Evolutionary conservation across 2,113 vertebrate genomes (phyloP), one percentile per base, ranked within the genome.

Genomic region (Penelope pileata): DNA sequence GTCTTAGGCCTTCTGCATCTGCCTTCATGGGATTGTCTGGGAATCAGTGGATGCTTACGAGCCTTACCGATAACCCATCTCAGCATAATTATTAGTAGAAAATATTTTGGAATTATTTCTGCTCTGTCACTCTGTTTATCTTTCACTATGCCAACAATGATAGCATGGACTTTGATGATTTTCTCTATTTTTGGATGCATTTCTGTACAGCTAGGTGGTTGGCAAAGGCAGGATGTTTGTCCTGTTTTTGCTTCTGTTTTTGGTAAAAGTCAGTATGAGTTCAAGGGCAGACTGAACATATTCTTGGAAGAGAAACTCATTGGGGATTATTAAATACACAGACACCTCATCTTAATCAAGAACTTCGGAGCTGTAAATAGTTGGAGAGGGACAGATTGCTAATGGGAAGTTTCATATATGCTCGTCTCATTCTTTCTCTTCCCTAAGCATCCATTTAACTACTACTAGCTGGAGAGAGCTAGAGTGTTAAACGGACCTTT

Each of bases 181-280:
- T 92, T 40, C 47, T 88, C 83, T 94, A 9, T 45, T 87, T 95
- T 93, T 73, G 18, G 53, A 62, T 73, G 32, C 4, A 16, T 90
- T 87, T 90, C 67, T 80, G 27, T 90, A 26, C 30, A 83, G 32
- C 40, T 76, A 80, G 85, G 88, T 94, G 70, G n/a, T 29, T 83
- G 75, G 54, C 18, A 50, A 95, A 95, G 63, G 53, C 70, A 88
- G 62, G 70, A 85, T 83, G 72, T 91, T 86, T 90, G 74, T 53
- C 54, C 62, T 90, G n/a, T 54, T 92, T 80, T 95, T 77, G 27
- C 24, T 94, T 94, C 63, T 93, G 67, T 38, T 94, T 94, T 91
- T 91, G 70, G 45, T 85, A 80, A 66, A 95, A 93, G 63, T 90
- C 59, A 80, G 16, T 80, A 76, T 42, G 75, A 93, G 67, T 85